Conservation (phyloP, 2,797 vertebrate species). For the Brachyalestes nurse region DNA sequence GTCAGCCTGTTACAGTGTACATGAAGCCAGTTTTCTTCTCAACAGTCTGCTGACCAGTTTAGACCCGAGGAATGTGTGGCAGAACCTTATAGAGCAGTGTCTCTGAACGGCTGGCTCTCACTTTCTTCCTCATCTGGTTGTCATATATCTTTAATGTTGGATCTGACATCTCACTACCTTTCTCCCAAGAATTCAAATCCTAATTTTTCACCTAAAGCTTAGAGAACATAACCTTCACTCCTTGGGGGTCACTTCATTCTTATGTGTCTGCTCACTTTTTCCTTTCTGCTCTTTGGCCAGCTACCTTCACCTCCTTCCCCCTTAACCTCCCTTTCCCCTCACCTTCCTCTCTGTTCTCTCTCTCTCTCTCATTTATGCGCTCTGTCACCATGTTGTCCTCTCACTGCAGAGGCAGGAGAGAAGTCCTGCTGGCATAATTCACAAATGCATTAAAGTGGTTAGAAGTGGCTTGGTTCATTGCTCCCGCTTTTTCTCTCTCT, state of each 20-base stretch:
- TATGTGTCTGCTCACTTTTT: slow-evolving; percentile 60
- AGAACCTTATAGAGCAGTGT: slow-evolving; percentile 29
- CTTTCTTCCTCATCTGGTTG: slow-evolving; percentile 62
- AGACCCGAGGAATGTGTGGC: slow-evolving; percentile 24
- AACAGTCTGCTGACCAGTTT: slow-evolving; percentile 24
- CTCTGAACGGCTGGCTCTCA: slow-evolving; percentile 40
- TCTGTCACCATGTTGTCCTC: background rate
- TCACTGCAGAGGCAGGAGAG: background rate
- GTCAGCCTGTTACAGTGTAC: background rate
- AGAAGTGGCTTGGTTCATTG: too few species aligned
- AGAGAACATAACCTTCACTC: slow-evolving; percentile 68
- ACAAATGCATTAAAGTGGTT: background rate
- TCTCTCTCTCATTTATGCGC: background rate
- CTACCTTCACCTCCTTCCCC: slow-evolving; percentile 40
- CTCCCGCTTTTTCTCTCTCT: too few species aligned
- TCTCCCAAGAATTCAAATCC: slow-evolving; percentile 42
- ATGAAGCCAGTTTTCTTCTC: slow-evolving; percentile 23
- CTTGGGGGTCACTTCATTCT: slow-evolving; percentile 69
- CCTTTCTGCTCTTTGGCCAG: slow-evolving; percentile 66
- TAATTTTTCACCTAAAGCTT: slow-evolving; percentile 64
- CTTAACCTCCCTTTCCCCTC: background rate
- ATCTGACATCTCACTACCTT: slow-evolving; percentile 46
- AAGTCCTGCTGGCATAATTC: too few species aligned
- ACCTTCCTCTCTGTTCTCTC: slow-evolving; percentile 12
- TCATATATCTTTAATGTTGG: slow-evolving; percentile 65